phyloP scores from a whole-genome alignment of 2,797 vertebrate genomes.

The Pangasius mekongensis region DNA sequence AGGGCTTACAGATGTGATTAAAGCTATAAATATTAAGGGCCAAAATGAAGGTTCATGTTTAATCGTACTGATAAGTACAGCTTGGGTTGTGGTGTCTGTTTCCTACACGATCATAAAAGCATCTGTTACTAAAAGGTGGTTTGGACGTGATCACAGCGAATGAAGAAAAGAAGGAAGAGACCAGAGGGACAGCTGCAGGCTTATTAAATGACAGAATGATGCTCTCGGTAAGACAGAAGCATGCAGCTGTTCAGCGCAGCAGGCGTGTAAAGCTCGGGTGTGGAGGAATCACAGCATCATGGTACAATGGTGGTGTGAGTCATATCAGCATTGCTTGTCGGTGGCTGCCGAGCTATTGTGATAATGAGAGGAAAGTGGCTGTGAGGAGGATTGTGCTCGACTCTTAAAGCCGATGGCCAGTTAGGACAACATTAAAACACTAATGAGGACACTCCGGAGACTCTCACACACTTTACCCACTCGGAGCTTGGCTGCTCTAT shows the following conservation, averaged over 20 bases:
- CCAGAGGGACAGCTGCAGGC: conserved; percentile 39
- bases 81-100: neutral
- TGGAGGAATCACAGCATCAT: conserved; percentile 13
- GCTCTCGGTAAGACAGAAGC: conserved; percentile 19
- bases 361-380: conserved; percentile 60
- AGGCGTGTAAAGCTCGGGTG: conserved; percentile 34
- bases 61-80: neutral
- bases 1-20: conserved; percentile 34
- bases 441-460: conserved; percentile 56
- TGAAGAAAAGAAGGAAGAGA: neutral
- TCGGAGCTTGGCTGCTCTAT: conserved; percentile 19
- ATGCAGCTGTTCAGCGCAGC: neutral
- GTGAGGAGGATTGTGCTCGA: conserved; percentile 46
- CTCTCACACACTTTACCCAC: conserved; percentile 9
- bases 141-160: neutral
- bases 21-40: conserved; percentile 43
- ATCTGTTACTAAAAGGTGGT: conserved; percentile 1
- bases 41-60: conserved; percentile 6
- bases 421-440: conserved; percentile 48
- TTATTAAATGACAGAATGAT: conserved; percentile 34
- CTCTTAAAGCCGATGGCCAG: conserved; percentile 51
- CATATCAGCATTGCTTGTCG: conserved; percentile 43
- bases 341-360: conserved; percentile 45
- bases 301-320: conserved; percentile 47
- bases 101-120: neutral